Evolutionary conservation across 2,113 vertebrate species (phyloP), one percentile per base, ranked within the genome.

Genomic region (Narcine bancroftii): DNA sequence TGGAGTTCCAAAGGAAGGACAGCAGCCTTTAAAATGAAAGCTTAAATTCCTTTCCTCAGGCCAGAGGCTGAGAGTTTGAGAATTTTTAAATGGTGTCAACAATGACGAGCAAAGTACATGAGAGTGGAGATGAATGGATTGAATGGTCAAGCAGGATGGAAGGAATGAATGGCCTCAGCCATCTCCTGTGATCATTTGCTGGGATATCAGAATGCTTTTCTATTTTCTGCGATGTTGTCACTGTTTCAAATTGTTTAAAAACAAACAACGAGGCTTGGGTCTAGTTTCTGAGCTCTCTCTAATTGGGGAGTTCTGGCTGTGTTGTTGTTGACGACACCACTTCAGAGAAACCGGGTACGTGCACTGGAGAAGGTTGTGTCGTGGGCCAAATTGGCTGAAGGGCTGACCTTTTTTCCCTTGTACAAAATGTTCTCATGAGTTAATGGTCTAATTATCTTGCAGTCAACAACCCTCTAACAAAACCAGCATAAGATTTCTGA

Each of bases 401-500:
- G n/a, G 33, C 89, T 91, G 63, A 91, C 89, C 89, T 91, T 91
- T 91, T 91, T n/a, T n/a, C n/a, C 89, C 39, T 65, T 47, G 89
- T 91, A 91, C 89, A 89, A 89, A 89, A 66, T 89, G 87, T 89
- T 89, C 87, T 65, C 42, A 39, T 91, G 89, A 91, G 63, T 66
- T 91, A 91, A 91, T 91, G 47, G 65, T 47, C 89, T 69, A 91
- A 91, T 91, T 71, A 91, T 47, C 65, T 45, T 91, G 45, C 65
- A 91, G 89, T 91, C 89, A 91, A 91, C 89, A 69, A 71, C 39
- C 56, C 65, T 36, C 9, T 47, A 69, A 33, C 42, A 69, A n/a
- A 33, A 69, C 39, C 63, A 91, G 63, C 63, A 91, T 69, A 42
- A 91, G 89, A 66, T 36, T 42, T 69, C 89, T 69, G 60, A 45